Base-by-base conservation (phyloP, 1,140 invertebrate species). In the Rhizoglyphus robini region DNA sequence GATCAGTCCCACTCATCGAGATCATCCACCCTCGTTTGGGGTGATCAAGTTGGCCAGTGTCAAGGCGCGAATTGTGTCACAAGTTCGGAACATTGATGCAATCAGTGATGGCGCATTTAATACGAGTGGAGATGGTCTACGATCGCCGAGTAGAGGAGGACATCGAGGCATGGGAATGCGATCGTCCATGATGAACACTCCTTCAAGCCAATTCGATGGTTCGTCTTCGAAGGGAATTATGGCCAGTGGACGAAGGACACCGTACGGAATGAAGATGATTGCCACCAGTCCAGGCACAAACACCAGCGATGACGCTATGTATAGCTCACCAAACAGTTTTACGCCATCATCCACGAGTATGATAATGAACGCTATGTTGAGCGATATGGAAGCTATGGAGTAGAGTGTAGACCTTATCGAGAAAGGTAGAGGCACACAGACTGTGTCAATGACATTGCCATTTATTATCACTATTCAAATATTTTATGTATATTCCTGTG, bases 201-300 rank as follows among this genome's bases (percentile, higher is more conserved):
- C n/a, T 34, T 60, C 58, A 27, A 29, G 3, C 13, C 15, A 27
- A 34, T 29, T 46, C n/a, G 20, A 34, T 31, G 5, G 25, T 31
- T 8, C 5, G 27, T 34, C 25, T 3, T 58, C 29, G 15, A 29
- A 34, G 54, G n/a, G n/a, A n/a, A n/a, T n/a, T 23, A 23, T 54
- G 51, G 51, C 51, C 8, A 5, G 20, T 54, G 8, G 51, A 15
- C 51, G 51, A 32, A 54, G 8, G 8, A 32, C 51, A 8, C 18
- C 36, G 18, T 41, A 41, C 8, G 8, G 8, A 41, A 41, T 41
- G 8, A 18, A 8, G 36, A 41, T 41, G 36, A 41, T 54, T 5
- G 51, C 51, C 5, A 54, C 51, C 31, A 54, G 51, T 54, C 51
- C 58, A 60, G 36, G 27, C 15, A 60, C 58, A n/a, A 60, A 15